Evolutionary conservation across 2,113 vertebrate species (phyloP).

Genomic region (Amia ocellicauda): DNA sequence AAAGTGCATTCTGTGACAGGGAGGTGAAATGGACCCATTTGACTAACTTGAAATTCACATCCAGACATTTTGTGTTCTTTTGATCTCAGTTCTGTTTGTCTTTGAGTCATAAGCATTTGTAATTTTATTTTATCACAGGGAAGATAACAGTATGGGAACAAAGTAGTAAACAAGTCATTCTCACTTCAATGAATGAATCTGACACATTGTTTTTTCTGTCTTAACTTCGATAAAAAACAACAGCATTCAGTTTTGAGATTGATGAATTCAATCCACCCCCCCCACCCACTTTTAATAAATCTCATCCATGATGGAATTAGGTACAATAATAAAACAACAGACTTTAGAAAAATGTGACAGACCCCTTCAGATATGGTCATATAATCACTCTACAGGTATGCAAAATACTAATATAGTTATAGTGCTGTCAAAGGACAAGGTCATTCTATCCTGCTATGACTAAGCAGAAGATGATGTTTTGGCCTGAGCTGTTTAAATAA

Average conservation of each 20-base stretch:
- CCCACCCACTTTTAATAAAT: too few relatives aligned
- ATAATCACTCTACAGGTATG: too few relatives aligned
- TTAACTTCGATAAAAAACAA: neutral
- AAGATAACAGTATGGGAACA: neutral
- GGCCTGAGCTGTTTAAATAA: too few relatives aligned
- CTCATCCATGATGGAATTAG: too few relatives aligned
- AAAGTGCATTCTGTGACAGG: neutral
- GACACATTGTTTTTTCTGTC: neutral
- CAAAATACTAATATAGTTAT: too few relatives aligned
- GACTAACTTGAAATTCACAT: neutral
- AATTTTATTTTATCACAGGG: constrained; percentile 10
- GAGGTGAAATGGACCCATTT: constrained; percentile 3
- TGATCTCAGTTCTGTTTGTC: constrained; percentile 1
- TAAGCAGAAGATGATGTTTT: too few relatives aligned
- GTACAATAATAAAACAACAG: too few relatives aligned
- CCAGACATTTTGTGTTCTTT: neutral
- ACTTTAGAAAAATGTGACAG: too few relatives aligned
- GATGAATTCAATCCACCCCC: too few relatives aligned
- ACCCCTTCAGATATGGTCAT: too few relatives aligned
- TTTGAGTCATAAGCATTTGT: constrained; percentile 2
- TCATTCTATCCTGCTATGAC: too few relatives aligned
- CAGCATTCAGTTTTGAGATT: neutral
- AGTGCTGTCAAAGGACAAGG: too few relatives aligned
- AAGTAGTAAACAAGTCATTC: constrained; percentile 7
- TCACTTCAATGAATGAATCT: constrained; percentile 3